Conservation (phyloP, 2,888 invertebrate species). For the Lepeophtheirus nordmannii region DNA sequence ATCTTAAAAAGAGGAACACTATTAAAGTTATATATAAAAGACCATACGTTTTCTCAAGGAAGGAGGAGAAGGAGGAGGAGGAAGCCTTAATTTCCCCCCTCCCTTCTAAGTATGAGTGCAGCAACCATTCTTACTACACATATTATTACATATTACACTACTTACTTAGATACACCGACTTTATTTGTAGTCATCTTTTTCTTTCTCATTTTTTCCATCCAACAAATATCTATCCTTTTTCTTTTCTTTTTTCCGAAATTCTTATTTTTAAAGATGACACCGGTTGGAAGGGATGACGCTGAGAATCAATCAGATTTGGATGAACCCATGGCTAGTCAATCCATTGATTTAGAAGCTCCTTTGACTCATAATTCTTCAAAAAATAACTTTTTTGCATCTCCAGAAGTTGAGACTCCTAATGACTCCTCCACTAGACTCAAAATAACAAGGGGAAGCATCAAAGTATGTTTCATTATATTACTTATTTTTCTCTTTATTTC, state of each 20-base stretch:
- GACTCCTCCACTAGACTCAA: slow-evolving; percentile 4
- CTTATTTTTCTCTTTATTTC: not conserved
- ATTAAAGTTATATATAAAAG: too few species aligned
- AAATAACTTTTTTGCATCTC: slow-evolving; percentile 54
- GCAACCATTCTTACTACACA: too few species aligned
- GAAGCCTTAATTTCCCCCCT: too few species aligned
- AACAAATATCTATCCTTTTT: not conserved
- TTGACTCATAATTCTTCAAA: slow-evolving; percentile 58
- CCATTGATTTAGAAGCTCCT: slow-evolving; percentile 25
- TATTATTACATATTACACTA: too few species aligned
- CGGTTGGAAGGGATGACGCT: slow-evolving; percentile 4
- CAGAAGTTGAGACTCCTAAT: slow-evolving; percentile 16
- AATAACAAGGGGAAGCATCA: slow-evolving; percentile 1
- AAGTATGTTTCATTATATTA: slow-evolving; percentile 1
- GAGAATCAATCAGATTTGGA: slow-evolving; percentile 19
- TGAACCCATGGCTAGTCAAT: slow-evolving; percentile 24
- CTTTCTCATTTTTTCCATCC: not conserved
- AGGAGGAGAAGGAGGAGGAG: too few species aligned
- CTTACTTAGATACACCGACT: too few species aligned
- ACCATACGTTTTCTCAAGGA: too few species aligned
- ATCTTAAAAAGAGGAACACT: too few species aligned
- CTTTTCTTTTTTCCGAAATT: not conserved
- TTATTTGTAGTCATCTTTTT: too few species aligned
- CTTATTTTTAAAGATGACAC: slow-evolving; percentile 15
- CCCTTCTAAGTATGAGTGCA: too few species aligned